Evolutionary conservation across 92 coral and sea anemone genomes (phyloP), one percentile per base, ranked within the genome.

Genomic region (Isaurus tuberculatus): DNA sequence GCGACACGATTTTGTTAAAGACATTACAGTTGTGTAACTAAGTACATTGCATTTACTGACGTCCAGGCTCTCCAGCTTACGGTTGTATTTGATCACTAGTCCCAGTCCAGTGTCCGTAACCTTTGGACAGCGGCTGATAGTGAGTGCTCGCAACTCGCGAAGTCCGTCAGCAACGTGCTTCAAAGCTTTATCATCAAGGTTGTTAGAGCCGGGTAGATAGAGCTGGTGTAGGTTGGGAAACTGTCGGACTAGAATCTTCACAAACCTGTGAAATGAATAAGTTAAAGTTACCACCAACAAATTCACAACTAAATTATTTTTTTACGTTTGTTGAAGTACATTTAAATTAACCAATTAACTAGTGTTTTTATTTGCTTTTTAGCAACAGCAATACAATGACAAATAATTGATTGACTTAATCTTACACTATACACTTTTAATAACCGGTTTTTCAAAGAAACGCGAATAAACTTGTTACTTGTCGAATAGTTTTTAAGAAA

Each of bases 91-190:
- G 34, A 77, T 15, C 55, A 77, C 82, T 77, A 29, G 69, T 32
- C 49, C 82, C 53, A 77, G 69, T 34, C 82, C 82, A 16, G 40
- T 55, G 43, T 77, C 82, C 23, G 82, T 77, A 19, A 77, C 49
- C 37, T 77, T 77, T 15, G 82, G 82, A 29, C 82, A 58, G 53
- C 70, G 53, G 57, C 82, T 77, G 23, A 77, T 77, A 58, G 57
- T 70, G 51, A 77, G 70, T 43, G 69, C 53, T 77, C 69, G 36
- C 32, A 77, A 34, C 15, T 77, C 81, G n/a, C 27, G 44, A 36
- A 77, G 37, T 13, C 82, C 82, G 28, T 33, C 22, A 31, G 82
- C 82, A n/a, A 77, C 23, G 22, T 77, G 70, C 25, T 43, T 77
- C 16, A 77, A 27, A 33, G 82, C 82, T 77, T 77, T 34, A 32